A percentile compares a stretch with the other conserved stretches of the same genome.
Evolutionary conservation across 1,140 invertebrate species (phyloP).

Genomic region (Metaphire vulgaris): DNA sequence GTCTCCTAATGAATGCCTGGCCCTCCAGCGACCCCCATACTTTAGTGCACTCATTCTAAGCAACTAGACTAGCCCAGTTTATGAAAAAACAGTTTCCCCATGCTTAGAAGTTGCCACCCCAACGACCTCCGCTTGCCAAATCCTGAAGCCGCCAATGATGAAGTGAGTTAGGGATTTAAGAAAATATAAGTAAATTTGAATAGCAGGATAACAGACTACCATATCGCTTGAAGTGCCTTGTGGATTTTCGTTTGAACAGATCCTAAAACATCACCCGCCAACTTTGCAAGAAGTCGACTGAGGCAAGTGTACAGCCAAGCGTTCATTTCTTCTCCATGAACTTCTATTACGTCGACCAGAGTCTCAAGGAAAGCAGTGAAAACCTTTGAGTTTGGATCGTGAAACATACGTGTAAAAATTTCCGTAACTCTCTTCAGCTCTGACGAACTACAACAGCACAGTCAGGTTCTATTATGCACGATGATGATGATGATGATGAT

Average conservation of each 20-base stretch:
- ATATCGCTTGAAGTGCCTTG: slow-evolving; percentile 76
- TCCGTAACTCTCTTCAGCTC: slow-evolving; percentile 77
- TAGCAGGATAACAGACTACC: slow-evolving; percentile 53
- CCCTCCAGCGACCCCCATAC: too few relatives aligned
- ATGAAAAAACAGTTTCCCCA: too few relatives aligned
- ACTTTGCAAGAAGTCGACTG: slow-evolving; percentile 72
- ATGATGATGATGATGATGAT: slow-evolving; percentile 15
- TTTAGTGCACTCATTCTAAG: too few relatives aligned
- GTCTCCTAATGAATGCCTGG: too few relatives aligned
- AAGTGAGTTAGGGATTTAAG: too few relatives aligned
- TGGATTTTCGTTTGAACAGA: slow-evolving; percentile 84
- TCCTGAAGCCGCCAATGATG: too few relatives aligned
- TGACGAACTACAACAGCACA: slow-evolving; percentile 45
- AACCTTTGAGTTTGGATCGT: slow-evolving; percentile 91
- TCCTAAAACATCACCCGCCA: slow-evolving; percentile 78
- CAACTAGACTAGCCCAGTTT: too few relatives aligned
- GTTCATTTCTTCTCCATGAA: slow-evolving; percentile 61
- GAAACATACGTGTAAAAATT: slow-evolving; percentile 90
- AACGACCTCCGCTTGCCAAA: too few relatives aligned
- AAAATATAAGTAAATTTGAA: neutral
- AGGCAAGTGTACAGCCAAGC: slow-evolving; percentile 84
- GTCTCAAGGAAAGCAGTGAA: slow-evolving; percentile 87
- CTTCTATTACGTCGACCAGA: slow-evolving; percentile 74
- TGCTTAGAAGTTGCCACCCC: too few relatives aligned
- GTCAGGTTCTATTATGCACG: too few relatives aligned